Base-by-base conservation (phyloP, 1,140 invertebrate genomes). In the Saccostrea glomerata region DNA sequence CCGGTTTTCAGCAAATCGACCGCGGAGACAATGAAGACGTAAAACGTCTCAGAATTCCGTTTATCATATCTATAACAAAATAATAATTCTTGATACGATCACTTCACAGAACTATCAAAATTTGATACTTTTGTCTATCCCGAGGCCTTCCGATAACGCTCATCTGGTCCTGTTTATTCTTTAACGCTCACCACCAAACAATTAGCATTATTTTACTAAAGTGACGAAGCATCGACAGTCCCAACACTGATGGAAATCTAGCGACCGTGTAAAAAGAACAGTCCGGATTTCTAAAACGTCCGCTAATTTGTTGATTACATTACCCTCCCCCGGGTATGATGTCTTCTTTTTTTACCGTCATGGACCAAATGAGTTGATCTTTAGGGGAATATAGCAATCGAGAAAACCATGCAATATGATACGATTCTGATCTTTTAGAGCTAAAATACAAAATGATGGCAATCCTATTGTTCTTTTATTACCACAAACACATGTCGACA, bases 381-480 rank as follows among this genome's bases (percentile, higher is more conserved):
- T 84, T 84, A 7, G 82, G 82, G 17, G 40, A 36, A 84, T 84
- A 55, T 55, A 30, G 40, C 17, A 84, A 54, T 55, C 17, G 82
- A 55, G 70, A 77, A 77, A 30, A 77, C 70, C 70, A 77, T 77
- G 70, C 70, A 77, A 77, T 77, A 77, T 55, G 40, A 84, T 84
- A 84, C 20, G 23, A 55, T 47, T 84, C 54, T 84, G 17, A 56
- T 84, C 82, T 84, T 54, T 12, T n/a, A 36, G 54, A 84, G 54
- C 40, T 84, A 84, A 84, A 55, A 84, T 55, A 84, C 82, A 84
- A 84, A 55, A 55, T 84, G 82, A 84, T 84, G 82, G 54, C 82
- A 55, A 84, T 55, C 7, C 82, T 84, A 84, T 84, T 84, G 82
- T 84, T 84, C 82, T 84, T 54, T 56, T 84, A 84, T 84, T 55